Evolutionary conservation across 2,113 vertebrate genomes (phyloP).

Genomic region (Chaetodon auriga): DNA sequence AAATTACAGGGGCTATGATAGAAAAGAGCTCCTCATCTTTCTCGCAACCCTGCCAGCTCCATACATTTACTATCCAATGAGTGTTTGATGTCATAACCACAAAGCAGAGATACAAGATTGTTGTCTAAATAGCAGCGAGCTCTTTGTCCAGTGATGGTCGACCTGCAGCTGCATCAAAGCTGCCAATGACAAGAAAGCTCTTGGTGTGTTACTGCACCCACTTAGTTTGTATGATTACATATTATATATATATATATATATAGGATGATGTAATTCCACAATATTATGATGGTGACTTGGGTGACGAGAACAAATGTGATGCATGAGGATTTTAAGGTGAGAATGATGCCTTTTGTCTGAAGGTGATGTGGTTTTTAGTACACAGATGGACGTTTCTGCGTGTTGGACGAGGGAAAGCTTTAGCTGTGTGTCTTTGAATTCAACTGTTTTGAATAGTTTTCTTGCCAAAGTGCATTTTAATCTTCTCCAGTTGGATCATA

Average conservation of each 20-base stretch:
- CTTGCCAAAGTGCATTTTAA: background rate
- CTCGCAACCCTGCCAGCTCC: background rate
- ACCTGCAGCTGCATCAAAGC: background rate
- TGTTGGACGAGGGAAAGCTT: background rate
- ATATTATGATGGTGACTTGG: background rate
- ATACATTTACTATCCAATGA: background rate
- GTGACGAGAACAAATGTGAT: background rate
- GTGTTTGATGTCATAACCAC: background rate
- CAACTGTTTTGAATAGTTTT: background rate
- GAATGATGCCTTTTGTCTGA: conserved; percentile 8
- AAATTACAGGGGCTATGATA: background rate
- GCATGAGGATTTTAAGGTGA: background rate
- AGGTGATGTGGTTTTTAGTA: background rate
- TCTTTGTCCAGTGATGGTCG: background rate
- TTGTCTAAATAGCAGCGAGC: background rate
- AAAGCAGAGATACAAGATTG: background rate
- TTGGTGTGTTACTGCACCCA: background rate
- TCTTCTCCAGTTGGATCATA: background rate
- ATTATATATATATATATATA: too few relatives aligned
- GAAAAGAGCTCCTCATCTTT: background rate
- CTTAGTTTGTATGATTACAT: too few relatives aligned
- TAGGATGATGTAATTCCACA: background rate
- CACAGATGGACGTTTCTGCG: conserved; percentile 3
- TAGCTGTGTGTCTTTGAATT: background rate
- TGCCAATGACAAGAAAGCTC: background rate